phyloP scores from a whole-genome alignment of 2,888 invertebrate species.

The Atethmia centrago region DNA sequence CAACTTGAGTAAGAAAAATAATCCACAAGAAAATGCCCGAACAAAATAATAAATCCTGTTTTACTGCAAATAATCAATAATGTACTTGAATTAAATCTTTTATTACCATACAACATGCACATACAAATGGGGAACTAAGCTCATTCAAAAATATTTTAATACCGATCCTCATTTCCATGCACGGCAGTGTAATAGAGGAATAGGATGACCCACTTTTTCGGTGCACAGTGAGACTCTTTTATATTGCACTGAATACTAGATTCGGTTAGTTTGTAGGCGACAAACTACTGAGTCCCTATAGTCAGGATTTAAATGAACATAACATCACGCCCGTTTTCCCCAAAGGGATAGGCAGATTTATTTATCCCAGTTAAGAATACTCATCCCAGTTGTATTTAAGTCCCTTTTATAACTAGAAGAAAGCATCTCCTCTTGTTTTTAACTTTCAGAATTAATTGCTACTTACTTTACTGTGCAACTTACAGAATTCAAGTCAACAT shows the following conservation, averaged over 20 bases:
- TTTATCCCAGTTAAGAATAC: not conserved
- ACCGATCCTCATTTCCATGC: constrained; percentile 64
- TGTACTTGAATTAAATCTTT: constrained; percentile 12
- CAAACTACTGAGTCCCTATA: constrained; percentile 56
- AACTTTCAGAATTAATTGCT: not conserved
- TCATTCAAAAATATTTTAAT: constrained; percentile 49
- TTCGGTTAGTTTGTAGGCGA: constrained; percentile 74
- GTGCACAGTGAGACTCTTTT: constrained; percentile 81
- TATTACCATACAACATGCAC: constrained; percentile 11
- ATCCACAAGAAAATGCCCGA: not conserved
- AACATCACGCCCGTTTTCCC: not conserved
- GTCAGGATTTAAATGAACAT: not conserved
- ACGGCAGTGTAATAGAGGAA: constrained; percentile 71
- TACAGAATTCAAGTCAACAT: not conserved
- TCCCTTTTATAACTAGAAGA: not conserved
- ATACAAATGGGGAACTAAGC: constrained; percentile 40
- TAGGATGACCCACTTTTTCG: constrained; percentile 83
- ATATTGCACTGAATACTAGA: constrained; percentile 81
- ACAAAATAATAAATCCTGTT: not conserved
- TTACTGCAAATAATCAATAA: not conserved
- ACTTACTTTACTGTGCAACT: not conserved
- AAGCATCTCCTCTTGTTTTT: not conserved
- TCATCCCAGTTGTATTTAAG: not conserved
- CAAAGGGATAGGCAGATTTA: not conserved
- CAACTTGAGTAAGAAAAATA: not conserved